Evolutionary conservation across 1,140 invertebrate genomes (phyloP).

Genomic region (Platyscapa corneri): DNA sequence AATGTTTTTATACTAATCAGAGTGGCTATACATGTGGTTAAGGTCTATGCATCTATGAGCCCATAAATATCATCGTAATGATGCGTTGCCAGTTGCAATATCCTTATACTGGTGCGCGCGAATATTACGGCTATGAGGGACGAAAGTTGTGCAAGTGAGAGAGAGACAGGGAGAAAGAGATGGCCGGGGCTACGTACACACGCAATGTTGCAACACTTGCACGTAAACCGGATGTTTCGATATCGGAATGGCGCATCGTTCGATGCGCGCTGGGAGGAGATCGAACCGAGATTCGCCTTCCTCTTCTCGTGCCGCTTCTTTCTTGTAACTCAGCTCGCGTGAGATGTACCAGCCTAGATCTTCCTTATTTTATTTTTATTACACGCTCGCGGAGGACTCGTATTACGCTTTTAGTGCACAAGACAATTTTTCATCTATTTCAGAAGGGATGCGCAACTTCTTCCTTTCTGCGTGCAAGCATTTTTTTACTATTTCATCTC

Average conservation of each 20-base stretch:
- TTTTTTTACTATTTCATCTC: conserved; percentile 10
- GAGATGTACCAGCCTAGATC: not conserved
- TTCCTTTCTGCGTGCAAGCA: not conserved
- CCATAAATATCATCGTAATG: conserved; percentile 38
- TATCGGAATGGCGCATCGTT: conserved; percentile 7
- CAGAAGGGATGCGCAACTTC: no score
- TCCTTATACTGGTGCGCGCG: not conserved
- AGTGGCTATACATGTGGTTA: no score
- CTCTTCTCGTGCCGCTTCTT: no score
- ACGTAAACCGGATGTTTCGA: conserved; percentile 27
- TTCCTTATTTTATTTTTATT: conserved; percentile 17
- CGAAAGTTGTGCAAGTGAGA: not conserved
- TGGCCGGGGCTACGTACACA: no score
- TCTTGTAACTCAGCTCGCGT: not conserved
- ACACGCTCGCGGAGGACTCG: not conserved
- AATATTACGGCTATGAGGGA: conserved; percentile 17
- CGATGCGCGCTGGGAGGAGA: not conserved
- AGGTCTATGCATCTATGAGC: conserved; percentile 1
- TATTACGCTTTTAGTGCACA: conserved; percentile 31
- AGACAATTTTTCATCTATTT: not conserved
- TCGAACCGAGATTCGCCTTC: conserved; percentile 12
- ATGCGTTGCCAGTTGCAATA: conserved; percentile 39
- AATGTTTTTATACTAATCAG: not conserved
- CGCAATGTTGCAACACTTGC: not conserved
- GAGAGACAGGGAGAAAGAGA: no score